Base-by-base conservation (phyloP, 2,888 invertebrate genomes). In the Andrena chrysosceles region DNA sequence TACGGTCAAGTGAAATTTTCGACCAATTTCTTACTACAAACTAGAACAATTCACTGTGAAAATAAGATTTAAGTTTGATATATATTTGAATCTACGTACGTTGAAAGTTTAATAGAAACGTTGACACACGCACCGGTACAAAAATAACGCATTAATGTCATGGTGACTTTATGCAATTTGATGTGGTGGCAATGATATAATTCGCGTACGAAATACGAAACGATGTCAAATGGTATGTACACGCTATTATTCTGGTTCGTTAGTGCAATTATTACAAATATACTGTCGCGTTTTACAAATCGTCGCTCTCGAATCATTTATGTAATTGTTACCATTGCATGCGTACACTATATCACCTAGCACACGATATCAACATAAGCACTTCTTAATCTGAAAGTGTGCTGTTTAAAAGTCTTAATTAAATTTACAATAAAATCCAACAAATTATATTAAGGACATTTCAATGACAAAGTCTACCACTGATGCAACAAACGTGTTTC, bases 141-240 rank as follows among this genome's bases (percentile, higher is more conserved):
- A 42, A 16, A 42, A 42, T 42, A 42, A 42, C 42, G 42, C 42
- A 42, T 42, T 23, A 10, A 10, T 56, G 56, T 10, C 56, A 26
- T 23, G 56, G 10, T 56, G 26, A 13, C 10, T 16, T 59, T 16
- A 29, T n/a, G 59, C 7, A 59, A 59, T 59, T 59, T 29, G 13
- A 59, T 29, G 23, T 42, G 42, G 29, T 29, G 29, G 16, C 26
- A 59, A 29, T 59, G 59, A 59, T 59, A 59, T 29, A 59, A 59
- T 59, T 59, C 59, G 23, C 23, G 56, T 4, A 56, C 23, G 56
- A 56, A 26, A 56, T 56, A 56, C 56, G 59, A 59, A 59, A 59
- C 59, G 29, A 26, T 29, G 16, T 59, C 59, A 29, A 26, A 59
- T 29, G 59, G 29, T 56, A 23, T 29, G 29, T 29, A 59, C 59